Evolutionary conservation across 1,140 invertebrate species (phyloP), one percentile per base, ranked within the genome.

Genomic region (Elymnias hypermnestra): DNA sequence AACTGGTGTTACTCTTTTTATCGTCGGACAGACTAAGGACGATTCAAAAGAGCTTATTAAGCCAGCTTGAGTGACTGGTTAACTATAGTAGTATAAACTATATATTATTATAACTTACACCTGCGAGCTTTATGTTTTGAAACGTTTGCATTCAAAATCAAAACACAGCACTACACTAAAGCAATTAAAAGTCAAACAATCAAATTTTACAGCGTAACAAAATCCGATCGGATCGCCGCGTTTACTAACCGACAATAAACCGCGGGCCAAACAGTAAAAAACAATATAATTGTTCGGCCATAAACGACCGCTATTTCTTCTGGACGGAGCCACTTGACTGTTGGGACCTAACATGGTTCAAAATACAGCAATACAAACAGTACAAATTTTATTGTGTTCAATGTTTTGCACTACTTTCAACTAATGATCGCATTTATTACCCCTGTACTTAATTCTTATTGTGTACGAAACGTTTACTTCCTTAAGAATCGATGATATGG

Each of bases 151-250:
- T 56, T 49, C 48, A 50, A 50, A 57, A 53, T 59, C 43, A 58
- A 68, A 62, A 64, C 53, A 64, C 66, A 26, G 51, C 52, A 57
- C 50, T 44, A 51, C 53, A 54, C 37, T 65, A 72, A 66, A 73
- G 65, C 65, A 72, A 73, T 73, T 76, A 76, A 76, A 73, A 67
- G 46, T 48, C 62, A 64, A 70, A 76, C 68, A 73, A 73, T 72
- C 63, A 64, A 65, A 58, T 58, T 76, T 76, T 76, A 76, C 68
- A 66, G 57, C 64, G 59, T 67, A 71, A 71, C 67, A 71, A 71
- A 71, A 71, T 60, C 67, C 52, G 59, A 65, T 67, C 58, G 50
- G 57, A 61, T 63, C 57, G 57, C 53, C 52, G 54, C 61, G 51
- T 62, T 64, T 68, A 63, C 66, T 54, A 64, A 64, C 67, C 67